Evolutionary conservation across 2,113 vertebrate genomes (phyloP), one percentile per base, ranked within the genome.

Genomic region (Eurypyga helias): DNA sequence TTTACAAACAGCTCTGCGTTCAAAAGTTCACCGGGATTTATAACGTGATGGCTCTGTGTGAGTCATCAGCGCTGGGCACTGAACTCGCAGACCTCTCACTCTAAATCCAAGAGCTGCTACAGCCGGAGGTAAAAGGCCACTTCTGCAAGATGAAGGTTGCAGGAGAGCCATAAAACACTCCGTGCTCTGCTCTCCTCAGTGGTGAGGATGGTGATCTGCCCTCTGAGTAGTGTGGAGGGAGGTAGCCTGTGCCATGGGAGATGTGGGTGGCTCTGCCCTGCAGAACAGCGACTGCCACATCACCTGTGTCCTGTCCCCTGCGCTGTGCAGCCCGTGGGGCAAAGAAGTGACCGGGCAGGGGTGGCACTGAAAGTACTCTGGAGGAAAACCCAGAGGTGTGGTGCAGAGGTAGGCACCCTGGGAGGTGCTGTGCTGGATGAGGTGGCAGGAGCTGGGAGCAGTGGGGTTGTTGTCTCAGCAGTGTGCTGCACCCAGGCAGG

Each of bases 221-320:
- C 36, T 24, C 2, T 1, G 34, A 41, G 54, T 51, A 26, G 55
- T 0, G 1, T 0, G 6, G 54, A 54, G 20, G 6, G 54, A 54
- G 20, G 36, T 14, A 21, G 8, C 5, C n/a, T 36, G n/a, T 38
- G 34, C 69, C 11, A 0, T 5, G 31, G 52, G 72, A 38, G 33
- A 2, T 1, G 10, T 9, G 31, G 58, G 48, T 38, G 17, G 38
- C 45, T 82, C 64, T 14, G 6, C 17, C 61, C 57, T 18, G 41
- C 26, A 33, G 12, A 21, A 2, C 36, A 10, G 45, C 1, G 1
- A 25, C 8, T 3, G 33, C 51, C 3, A 0, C 33, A 5, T 15
- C 0, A 0, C 46, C 25, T 0, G 0, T 1, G 54, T 17, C 13
- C 1, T 0, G 8, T 46, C 5, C 52, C 28, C 9, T 12, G 33